A percentile compares a stretch with the other conserved stretches of the same genome.
Evolutionary conservation across 2,113 vertebrate genomes (phyloP).

Genomic region (Egretta garzetta): DNA sequence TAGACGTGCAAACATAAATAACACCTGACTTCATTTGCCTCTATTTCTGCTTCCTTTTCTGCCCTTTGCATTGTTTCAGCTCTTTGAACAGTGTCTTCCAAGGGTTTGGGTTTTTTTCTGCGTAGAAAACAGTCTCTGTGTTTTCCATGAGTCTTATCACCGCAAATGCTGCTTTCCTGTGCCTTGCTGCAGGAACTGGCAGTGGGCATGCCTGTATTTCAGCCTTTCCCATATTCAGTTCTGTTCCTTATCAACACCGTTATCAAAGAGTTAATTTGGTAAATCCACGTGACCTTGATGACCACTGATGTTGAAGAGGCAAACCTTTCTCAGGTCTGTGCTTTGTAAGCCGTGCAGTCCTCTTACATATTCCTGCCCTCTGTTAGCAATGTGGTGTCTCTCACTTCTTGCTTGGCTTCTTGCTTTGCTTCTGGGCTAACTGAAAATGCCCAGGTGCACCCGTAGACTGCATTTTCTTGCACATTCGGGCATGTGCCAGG

Average conservation of each 20-base stretch:
- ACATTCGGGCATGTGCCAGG: background rate
- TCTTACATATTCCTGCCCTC: background rate
- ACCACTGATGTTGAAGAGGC: background rate
- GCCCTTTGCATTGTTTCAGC: background rate
- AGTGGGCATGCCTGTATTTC: background rate
- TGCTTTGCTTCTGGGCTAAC: background rate
- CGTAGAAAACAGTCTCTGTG: background rate
- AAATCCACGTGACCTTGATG: rapidly evolving
- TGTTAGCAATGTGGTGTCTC: background rate
- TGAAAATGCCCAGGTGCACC: background rate
- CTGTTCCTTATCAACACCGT: background rate
- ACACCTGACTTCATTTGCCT: background rate
- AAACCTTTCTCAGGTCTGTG: background rate
- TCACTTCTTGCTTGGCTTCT: background rate
- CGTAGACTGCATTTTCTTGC: background rate
- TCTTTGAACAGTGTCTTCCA: background rate
- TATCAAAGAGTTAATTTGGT: background rate
- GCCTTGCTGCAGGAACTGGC: background rate
- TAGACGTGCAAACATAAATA: background rate
- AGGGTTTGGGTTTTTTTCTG: background rate
- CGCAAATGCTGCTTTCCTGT: background rate
- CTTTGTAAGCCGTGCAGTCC: background rate
- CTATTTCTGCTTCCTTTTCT: background rate
- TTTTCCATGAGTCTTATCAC: background rate
- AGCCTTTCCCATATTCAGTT: background rate